Evolutionary conservation across 2,888 invertebrate species (phyloP), one percentile per base, ranked within the genome.

Genomic region (Pterobdella sp.): DNA sequence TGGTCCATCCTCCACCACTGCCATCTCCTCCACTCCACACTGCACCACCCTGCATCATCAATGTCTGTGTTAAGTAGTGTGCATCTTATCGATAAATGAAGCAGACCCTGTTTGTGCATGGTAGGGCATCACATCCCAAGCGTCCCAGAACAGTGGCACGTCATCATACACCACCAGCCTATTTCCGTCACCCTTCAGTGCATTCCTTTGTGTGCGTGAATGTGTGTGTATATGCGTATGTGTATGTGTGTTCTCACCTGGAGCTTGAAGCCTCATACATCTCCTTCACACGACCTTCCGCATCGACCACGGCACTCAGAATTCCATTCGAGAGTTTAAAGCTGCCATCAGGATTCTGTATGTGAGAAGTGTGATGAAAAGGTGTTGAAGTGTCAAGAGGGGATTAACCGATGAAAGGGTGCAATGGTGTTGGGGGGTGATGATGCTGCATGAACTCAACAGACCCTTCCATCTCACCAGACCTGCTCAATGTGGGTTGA

Each of bases 41-140:
- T 83, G 74, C 2, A 79, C 76, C 72, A 79, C 80, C 74, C 82
- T 81, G 74, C 42, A 42, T 36, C 37, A 37, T 26, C 7, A 29
- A n/a, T n/a, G n/a, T n/a, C n/a, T n/a, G n/a, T n/a, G n/a, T n/a
- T n/a, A 2, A 35, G 68, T 26, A 35, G 36, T 22, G n/a, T 22
- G n/a, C n/a, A 35, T 1, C 34, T n/a, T 36, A 68, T 1, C n/a
- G n/a, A n/a, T n/a, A n/a, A n/a, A n/a, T n/a, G 34, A 10, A 67
- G 72, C 71, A 82, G n/a, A n/a, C 80, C 76, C 80, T 2, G 86
- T 86, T 77, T 86, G 85, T 66, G 86, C 77, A 76, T 86, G 86
- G 77, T 86, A 86, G 79, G 86, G 86, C 85, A 86, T 86, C 1
- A 85, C 84, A 79, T 86, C 86, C 86, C 86, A 86, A 14, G 86